These are phyloP conservation scores for Philereme vetulata DNA, from an alignment of 2,888 invertebrate species.

Conservation along the genomic window DNA sequence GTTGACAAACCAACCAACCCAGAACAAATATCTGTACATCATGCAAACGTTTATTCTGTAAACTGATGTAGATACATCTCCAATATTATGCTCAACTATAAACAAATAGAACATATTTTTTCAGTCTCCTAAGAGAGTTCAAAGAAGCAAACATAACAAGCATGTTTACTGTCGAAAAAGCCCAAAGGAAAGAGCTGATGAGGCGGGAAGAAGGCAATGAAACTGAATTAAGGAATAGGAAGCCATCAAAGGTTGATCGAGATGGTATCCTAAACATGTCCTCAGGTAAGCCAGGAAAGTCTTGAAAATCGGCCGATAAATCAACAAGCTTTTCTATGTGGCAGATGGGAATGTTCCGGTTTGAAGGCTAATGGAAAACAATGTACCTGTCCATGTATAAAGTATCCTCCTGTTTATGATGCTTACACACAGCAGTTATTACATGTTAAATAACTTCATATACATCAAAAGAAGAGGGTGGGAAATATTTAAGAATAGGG, in stretches of 20 bases:
- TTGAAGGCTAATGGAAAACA: no score
- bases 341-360: no score
- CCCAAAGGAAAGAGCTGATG: slow-evolving; percentile 88
- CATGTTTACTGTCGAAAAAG: slow-evolving; percentile 90
- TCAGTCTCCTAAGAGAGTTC: slow-evolving; percentile 88
- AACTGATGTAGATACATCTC: not conserved
- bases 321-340: not conserved
- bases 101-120: slow-evolving; percentile 24
- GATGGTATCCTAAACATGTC: slow-evolving; percentile 87
- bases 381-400: no score
- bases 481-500: no score
- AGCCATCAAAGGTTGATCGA: slow-evolving; percentile 85
- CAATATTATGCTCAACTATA: no score
- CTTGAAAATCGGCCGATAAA: not conserved
- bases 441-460: no score
- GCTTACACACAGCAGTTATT: no score
- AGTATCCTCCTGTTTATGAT: no score
- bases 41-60: no score
- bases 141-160: slow-evolving; percentile 91
- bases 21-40: no score
- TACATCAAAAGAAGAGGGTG: no score
- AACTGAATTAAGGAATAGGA: slow-evolving; percentile 82
- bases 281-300: slow-evolving; percentile 61
- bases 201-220: slow-evolving; percentile 79
- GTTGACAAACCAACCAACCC: no score